Base-by-base conservation (phyloP, 2,888 invertebrate genomes). In the Mongoloraphidia duomilia region DNA sequence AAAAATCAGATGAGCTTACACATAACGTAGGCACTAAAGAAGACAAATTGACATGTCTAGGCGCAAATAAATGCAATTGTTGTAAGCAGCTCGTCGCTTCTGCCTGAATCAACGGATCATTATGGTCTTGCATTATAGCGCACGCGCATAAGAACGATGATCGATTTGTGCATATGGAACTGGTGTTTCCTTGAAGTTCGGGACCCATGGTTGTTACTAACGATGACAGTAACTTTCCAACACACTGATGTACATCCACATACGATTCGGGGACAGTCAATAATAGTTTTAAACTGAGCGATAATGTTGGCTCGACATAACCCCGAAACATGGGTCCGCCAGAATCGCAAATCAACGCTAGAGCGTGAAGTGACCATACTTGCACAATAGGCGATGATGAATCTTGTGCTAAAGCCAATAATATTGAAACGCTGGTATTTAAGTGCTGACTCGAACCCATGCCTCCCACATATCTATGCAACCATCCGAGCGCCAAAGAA, bases 281-380 rank as follows among this genome's bases (percentile, higher is more conserved):
- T 47, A 95, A 71, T 47, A 96, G 74, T 62, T 93, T 92, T 51
- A 98, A 70, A n/a, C 90, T 85, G 46, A 95, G 73, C 9, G 88
- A 87, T 48, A 98, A 73, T 0, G 93, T 87, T 1, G 94, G 91
- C 63, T 98, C 97, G 13, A 97, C 95, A 68, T 94, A 98, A 33
- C 91, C 83, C 17, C 96, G 79, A 72, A 98, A 98, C 94, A 98
- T 96, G 1, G 98, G 97, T 0, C 98, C 98, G 1, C 97, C 95
- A 0, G 96, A 95, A 68, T 97, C 96, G 3, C 94, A 95, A 52
- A 98, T 88, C 54, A 97, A 76, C 0, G 94, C 89, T 26, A 98
- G 70, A 0, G 97, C 95, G 70, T 97, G 94, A 11, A 98, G 72
- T 0, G 97, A 87, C 97, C 97, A 98, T 56, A 84, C 87, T 77